Base-by-base conservation (phyloP, 2,888 invertebrate species). In the Helleia helle region DNA sequence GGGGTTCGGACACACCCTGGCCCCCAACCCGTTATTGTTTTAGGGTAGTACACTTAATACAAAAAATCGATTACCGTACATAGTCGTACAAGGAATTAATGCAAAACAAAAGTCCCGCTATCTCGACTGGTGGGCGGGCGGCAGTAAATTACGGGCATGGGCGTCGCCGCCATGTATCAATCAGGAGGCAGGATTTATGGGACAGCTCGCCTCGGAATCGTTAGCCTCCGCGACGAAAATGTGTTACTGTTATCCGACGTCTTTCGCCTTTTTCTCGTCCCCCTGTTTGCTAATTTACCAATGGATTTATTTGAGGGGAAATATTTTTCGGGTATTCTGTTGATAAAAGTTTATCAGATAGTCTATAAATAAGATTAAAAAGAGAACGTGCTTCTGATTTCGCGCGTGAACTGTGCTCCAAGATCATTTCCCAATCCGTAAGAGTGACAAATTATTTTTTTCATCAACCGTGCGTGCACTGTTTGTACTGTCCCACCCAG, bases 81-180 rank as follows among this genome's bases (percentile, higher is more conserved):
- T 4, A 8, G 22, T 34, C 34, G 18, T 22, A 70, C 71, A 72
- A 72, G 75, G 77, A 79, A 83, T 81, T 81, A 83, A 84, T 84
- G 83, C 83, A 80, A 84, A 84, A 83, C 83, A 84, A 83, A 83
- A 81, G 81, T 79, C 71, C 56, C 63, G 66, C 62, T 76, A 81
- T 79, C 81, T 80, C 87, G 68, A 66, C 83, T 59, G 81, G 87
- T 81, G 89, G 87, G 88, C 80, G 81, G 83, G 86, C 69, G 86
- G 87, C 87, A 87, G 84, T 88, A 88, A 87, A 87, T 87, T 87
- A 87, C 87, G 76, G 77, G 80, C n/a, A 87, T 87, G 87, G 86
- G 86, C 86, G 87, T 87, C 86, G 73, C 77, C 77, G 81, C 84
- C 84, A 80, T 86, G 85, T 86, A 86, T 86, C 86, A 84, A 86